Percentiles rank a stretch among this genome's conserved stretches.
These are phyloP conservation scores for Leguminivora glycinivorella DNA, from an alignment of 1,140 invertebrate species.

Conservation along the genomic window DNA sequence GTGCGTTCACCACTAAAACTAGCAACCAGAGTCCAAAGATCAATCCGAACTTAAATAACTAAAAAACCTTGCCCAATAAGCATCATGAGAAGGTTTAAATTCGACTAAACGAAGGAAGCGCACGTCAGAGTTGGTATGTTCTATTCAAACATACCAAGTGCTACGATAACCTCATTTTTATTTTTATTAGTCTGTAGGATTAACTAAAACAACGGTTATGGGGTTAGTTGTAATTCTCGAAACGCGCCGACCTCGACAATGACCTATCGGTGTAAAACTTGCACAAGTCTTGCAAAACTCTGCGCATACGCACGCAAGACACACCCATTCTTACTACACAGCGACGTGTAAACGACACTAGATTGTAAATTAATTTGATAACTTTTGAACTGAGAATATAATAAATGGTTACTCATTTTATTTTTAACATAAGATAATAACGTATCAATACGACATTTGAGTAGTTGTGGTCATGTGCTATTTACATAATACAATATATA, in stretches of 20 bases:
- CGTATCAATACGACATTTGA: too few relatives aligned
- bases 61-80: background rate
- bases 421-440: too few relatives aligned
- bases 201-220: background rate
- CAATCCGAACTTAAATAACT: background rate
- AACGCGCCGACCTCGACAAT: slow-evolving; percentile 13
- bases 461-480: too few relatives aligned
- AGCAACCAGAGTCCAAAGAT: background rate
- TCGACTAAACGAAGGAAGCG: background rate
- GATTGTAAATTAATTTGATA: background rate
- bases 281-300: slow-evolving; percentile 12
- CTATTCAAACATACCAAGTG: too few relatives aligned
- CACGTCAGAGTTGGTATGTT: too few relatives aligned
- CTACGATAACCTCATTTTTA: background rate
- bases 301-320: background rate
- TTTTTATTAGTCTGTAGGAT: background rate
- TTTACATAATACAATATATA: too few relatives aligned
- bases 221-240: background rate
- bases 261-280: slow-evolving; percentile 5
- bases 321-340: slow-evolving; percentile 7
- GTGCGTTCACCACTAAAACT: background rate
- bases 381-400: background rate
- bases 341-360: background rate
- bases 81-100: background rate
- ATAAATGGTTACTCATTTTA: background rate